These are phyloP conservation scores for Salarias fasciatus DNA, from an alignment of 2,797 vertebrate species.

Conservation along the genomic window DNA sequence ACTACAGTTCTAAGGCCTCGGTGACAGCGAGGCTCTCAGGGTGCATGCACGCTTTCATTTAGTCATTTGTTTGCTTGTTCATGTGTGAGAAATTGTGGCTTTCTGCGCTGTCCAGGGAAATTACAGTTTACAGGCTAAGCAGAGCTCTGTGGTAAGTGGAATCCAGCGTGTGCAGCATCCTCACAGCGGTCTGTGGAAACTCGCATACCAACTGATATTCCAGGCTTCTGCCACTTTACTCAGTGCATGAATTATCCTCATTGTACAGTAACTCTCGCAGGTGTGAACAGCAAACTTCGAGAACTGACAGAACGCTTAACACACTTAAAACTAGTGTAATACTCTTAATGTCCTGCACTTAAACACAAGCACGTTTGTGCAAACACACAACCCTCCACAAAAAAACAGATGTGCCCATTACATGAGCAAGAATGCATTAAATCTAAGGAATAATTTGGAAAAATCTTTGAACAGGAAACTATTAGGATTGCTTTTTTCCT, in stretches of 20 bases:
- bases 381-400: constrained; percentile 8
- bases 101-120: constrained; percentile 27
- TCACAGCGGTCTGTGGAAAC: constrained; percentile 7
- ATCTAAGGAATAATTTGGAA: constrained; percentile 18
- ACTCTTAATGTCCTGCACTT: background rate
- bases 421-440: constrained; percentile 1
- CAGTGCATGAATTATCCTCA: constrained; percentile 25
- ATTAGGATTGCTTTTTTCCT: constrained; percentile 1
- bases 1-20: constrained; percentile 11
- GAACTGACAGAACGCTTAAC: constrained; percentile 24
- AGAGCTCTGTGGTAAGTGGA: constrained; percentile 19
- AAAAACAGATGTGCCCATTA: constrained; percentile 16
- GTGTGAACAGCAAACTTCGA: constrained; percentile 28
- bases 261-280: constrained; percentile 27
- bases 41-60: constrained; percentile 14
- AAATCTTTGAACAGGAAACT: constrained; percentile 24
- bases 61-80: constrained; percentile 37
- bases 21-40: constrained; percentile 19
- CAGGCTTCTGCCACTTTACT: constrained; percentile 29
- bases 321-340: constrained; percentile 19
- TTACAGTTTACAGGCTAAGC: constrained; percentile 28
- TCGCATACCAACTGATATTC: constrained; percentile 29
- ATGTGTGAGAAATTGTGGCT: constrained; percentile 24
- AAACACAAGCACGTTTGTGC: constrained; percentile 5
- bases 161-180: constrained; percentile 15